Evolutionary conservation across 2,888 invertebrate species (phyloP).

Genomic region (Ditylenchus weischeri): DNA sequence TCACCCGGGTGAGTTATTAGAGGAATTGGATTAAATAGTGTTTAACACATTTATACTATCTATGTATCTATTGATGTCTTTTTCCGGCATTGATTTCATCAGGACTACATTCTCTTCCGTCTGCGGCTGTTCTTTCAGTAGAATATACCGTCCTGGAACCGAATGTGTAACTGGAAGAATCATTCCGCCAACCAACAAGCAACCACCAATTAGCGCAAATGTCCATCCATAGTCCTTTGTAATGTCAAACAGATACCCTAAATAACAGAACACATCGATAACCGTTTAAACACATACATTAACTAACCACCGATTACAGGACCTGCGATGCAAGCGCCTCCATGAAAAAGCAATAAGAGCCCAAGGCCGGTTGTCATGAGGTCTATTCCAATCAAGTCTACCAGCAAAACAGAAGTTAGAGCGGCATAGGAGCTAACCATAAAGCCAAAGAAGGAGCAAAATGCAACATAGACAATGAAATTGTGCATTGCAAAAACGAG

Average conservation of each 20-base stretch:
- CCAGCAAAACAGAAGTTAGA: constrained; percentile 91
- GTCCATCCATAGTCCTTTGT: constrained; percentile 77
- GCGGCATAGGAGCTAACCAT: constrained; percentile 73
- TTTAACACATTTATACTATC: no score
- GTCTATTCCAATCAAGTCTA: constrained; percentile 89
- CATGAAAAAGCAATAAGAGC: constrained; percentile 86
- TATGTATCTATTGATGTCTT: no score
- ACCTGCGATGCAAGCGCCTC: constrained; percentile 81
- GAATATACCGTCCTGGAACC: no score
- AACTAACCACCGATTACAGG: constrained; percentile 75
- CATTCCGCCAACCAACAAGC: constrained; percentile 48
- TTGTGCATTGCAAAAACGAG: constrained; percentile 74
- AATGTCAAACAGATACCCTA: constrained; percentile 80
- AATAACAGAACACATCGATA: neutral
- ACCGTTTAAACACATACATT: no score
- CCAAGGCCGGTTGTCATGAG: constrained; percentile 96
- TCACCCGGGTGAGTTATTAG: no score
- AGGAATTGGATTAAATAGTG: no score
- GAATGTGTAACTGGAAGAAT: constrained; percentile 53
- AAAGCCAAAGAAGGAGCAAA: constrained; percentile 65
- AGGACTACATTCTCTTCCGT: no score
- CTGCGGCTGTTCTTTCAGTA: no score
- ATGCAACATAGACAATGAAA: constrained; percentile 73
- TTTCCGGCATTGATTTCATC: no score
- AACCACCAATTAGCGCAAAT: constrained; percentile 78